Conservation (phyloP, 2,113 vertebrate genomes). For the Seriola dumerili region DNA sequence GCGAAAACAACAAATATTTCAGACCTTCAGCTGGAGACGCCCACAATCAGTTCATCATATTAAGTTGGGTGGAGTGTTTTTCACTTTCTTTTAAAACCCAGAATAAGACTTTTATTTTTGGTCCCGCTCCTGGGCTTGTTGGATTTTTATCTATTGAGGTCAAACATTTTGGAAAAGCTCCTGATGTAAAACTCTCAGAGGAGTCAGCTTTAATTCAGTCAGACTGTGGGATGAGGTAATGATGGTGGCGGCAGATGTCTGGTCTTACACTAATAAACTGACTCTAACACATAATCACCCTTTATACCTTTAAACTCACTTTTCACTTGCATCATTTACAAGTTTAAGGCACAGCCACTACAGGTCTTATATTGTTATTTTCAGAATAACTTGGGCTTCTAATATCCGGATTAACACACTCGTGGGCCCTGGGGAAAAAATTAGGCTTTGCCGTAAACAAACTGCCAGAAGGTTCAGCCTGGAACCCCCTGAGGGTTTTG, state of each 20-base stretch:
- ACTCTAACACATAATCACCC: too few species aligned
- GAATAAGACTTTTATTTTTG: background rate
- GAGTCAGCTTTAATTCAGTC: constrained; percentile 2
- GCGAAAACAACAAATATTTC: too few species aligned
- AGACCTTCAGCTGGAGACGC: background rate
- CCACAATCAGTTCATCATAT: background rate
- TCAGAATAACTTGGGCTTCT: too few species aligned
- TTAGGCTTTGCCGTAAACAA: too few species aligned
- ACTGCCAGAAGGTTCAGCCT: too few species aligned
- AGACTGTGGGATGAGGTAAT: background rate
- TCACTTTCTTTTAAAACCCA: background rate
- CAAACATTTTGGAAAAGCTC: constrained; percentile 14
- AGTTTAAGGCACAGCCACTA: too few species aligned
- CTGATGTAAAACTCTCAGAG: constrained; percentile 19
- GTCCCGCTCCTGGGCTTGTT: background rate
- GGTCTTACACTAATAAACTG: background rate
- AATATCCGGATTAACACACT: too few species aligned
- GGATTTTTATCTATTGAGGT: constrained; percentile 27
- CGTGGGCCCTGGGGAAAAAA: too few species aligned
- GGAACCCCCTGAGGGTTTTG: too few species aligned
- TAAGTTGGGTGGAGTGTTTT: background rate
- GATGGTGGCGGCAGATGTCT: constrained; percentile 3
- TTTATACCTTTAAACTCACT: too few species aligned
- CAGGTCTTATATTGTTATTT: too few species aligned
- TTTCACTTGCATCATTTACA: too few species aligned